phyloP scores from a whole-genome alignment of 2,888 invertebrate species.

The Chalcis sispes region DNA sequence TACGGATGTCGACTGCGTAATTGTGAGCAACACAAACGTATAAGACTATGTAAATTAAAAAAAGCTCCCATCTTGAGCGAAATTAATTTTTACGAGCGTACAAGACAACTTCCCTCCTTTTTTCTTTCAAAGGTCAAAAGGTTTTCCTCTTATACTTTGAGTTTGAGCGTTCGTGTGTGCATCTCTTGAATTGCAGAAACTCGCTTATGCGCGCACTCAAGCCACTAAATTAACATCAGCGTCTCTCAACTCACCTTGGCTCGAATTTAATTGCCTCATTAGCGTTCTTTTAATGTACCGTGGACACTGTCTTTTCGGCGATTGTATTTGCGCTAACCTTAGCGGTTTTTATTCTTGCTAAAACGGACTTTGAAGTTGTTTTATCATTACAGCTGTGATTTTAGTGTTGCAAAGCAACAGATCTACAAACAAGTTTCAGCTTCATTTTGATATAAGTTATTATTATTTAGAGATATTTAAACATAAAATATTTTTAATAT shows the following conservation, averaged over 20 bases:
- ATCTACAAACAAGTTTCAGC: neutral
- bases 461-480: neutral
- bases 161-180: neutral
- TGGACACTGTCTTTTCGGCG: conserved; percentile 12
- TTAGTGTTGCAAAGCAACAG: conserved; percentile 1
- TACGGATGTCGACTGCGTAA: conserved; percentile 15
- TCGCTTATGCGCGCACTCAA: conserved; percentile 16
- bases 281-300: neutral
- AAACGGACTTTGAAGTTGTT: neutral
- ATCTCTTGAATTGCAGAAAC: conserved; percentile 4
- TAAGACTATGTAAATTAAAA: conserved; percentile 34
- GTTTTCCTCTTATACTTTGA: neutral
- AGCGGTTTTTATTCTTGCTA: neutral
- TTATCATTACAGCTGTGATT: neutral
- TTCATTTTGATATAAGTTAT: neutral
- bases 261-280: conserved; percentile 39
- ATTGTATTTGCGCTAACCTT: neutral
- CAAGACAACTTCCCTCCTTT: neutral
- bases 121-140: too few relatives aligned
- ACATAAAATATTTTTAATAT: neutral
- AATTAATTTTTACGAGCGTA: conserved; percentile 26
- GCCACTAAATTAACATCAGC: conserved; percentile 61
- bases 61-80: conserved; percentile 12
- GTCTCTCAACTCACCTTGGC: conserved; percentile 57
- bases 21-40: conserved; percentile 49